Evolutionary conservation across 1,140 invertebrate species (phyloP).

Genomic region (Ganaspis sp.): DNA sequence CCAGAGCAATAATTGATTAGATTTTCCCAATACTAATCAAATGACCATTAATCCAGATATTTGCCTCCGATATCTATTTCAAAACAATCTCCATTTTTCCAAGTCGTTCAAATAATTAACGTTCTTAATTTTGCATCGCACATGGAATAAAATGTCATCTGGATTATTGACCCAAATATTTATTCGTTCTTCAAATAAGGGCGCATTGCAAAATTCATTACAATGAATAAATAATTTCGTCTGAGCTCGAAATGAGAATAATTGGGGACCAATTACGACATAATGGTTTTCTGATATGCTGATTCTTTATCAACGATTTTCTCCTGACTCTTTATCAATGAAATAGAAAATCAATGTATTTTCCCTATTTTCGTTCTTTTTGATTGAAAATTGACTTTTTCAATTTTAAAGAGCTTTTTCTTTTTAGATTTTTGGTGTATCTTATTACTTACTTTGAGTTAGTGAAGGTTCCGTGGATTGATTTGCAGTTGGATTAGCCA

Average conservation of each 20-base stretch:
- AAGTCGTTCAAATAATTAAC: too few species aligned
- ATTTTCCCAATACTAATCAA: too few species aligned
- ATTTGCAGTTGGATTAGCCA: constrained; percentile 86
- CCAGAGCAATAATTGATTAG: too few species aligned
- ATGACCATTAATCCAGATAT: too few species aligned
- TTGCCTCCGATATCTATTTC: too few species aligned
- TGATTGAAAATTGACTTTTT: background rate
- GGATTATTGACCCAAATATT: background rate
- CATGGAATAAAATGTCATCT: background rate
- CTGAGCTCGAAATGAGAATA: background rate
- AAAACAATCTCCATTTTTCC: too few species aligned
- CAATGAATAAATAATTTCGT: background rate
- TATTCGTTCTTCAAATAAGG: background rate
- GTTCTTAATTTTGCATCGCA: too few species aligned
- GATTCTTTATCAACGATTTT: background rate
- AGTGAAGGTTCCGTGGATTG: constrained; percentile 67
- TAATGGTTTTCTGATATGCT: background rate
- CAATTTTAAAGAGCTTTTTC: background rate
- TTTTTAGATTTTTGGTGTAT: background rate
- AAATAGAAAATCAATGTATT: too few species aligned
- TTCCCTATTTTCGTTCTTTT: too few species aligned
- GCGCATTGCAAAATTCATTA: background rate
- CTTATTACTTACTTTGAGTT: constrained; percentile 61
- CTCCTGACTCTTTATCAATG: background rate
- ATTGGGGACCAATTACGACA: too few species aligned